These are phyloP conservation scores for Leucoraja ocellata DNA, from an alignment of 2,797 vertebrate genomes.

Conservation along the genomic window DNA sequence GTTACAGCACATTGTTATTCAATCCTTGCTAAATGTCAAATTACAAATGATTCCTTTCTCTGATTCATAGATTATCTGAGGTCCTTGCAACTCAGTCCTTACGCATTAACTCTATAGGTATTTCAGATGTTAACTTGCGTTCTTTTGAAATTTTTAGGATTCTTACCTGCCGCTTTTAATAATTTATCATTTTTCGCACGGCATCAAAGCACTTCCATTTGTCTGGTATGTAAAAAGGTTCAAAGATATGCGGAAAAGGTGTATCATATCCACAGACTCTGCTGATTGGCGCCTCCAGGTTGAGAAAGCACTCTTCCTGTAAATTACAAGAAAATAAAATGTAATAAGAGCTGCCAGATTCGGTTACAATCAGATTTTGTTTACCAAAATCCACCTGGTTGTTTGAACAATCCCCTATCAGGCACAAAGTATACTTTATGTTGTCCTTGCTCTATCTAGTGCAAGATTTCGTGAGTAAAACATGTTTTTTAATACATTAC, in stretches of 20 bases:
- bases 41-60: background rate
- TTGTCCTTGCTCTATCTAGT: background rate
- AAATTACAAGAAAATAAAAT: constrained; percentile 42
- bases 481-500: background rate
- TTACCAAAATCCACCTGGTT: constrained; percentile 22
- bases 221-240: constrained; percentile 97
- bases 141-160: background rate
- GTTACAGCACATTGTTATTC: background rate
- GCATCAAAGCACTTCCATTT: constrained; percentile 98
- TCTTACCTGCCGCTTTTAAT: constrained; percentile 55
- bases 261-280: constrained; percentile 96
- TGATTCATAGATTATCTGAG: background rate
- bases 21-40: constrained; percentile 2
- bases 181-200: constrained; percentile 90
- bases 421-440: constrained; percentile 24
- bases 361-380: constrained; percentile 16
- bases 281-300: constrained; percentile 88
- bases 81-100: background rate
- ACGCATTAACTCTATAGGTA: background rate
- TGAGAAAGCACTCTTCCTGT: constrained; percentile 94
- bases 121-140: background rate
- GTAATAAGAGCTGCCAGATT: constrained; percentile 20
- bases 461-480: background rate
- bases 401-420: background rate
- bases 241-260: constrained; percentile 93